Base-by-base conservation (phyloP, 2,113 vertebrate genomes). In the Salvator merianae region DNA sequence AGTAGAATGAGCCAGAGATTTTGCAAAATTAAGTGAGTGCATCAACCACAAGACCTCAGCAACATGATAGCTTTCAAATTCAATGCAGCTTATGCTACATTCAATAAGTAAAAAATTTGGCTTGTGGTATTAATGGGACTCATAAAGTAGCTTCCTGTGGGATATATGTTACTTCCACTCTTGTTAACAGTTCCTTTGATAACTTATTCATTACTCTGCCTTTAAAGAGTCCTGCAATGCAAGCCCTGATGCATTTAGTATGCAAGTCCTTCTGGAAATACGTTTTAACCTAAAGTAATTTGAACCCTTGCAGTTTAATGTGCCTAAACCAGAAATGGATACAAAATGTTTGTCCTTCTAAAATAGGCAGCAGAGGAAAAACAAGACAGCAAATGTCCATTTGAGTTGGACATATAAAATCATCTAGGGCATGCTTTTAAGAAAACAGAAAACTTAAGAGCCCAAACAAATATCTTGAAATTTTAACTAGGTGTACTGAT, bases 111-210 rank as follows among this genome's bases (percentile, higher is more conserved):
- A 93, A 93, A 92, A 24, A 93, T 88, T 86, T 90, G 87, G 86
- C 88, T 90, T 88, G 83, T 12, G 83, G 88, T 92, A 92, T 93
- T 93, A 93, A 93, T 92, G 89, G 81, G 89, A 63, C 83, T 93
- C 86, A 77, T 93, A 94, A 93, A 85, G 55, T 89, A 92, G 83
- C 86, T 93, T 94, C 93, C 89, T 92, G 81, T 90, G 91, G 91
- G 93, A 92, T 88, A 91, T 86, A 82, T 88, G 88, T 91, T 93
- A 92, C 91, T 92, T 93, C 86, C 79, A 92, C 80, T 90, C 88
- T 82, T 90, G 91, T 90, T 92, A 90, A 90, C 93, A 93, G 86
- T 90, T 94, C 88, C 87, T 94, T 93, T 94, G 92, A 93, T 94
- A 93, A 94, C 82, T 94, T 93, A 94, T 94, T 94, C 89, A 94